Percentiles rank a stretch among this genome's conserved stretches.
These are phyloP conservation scores for Siphamia tubifer DNA, from an alignment of 2,113 vertebrate genomes.

Conservation along the genomic window DNA sequence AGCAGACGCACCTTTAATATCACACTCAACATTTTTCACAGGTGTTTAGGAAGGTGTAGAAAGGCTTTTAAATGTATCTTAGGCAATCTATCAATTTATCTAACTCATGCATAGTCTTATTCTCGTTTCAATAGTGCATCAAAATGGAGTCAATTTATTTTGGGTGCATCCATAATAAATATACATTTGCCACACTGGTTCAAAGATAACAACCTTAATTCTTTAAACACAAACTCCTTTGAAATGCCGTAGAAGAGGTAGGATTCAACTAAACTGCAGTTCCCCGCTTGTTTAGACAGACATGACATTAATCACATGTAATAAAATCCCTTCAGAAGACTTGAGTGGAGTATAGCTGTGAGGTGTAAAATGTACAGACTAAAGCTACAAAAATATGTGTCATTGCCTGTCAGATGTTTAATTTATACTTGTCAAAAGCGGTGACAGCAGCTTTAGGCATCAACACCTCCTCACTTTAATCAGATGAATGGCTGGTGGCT, in stretches of 20 bases:
- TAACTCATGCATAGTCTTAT: no score
- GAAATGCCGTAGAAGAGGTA: neutral
- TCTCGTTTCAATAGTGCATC: no score
- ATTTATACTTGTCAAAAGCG: slow-evolving; percentile 29
- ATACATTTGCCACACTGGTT: neutral
- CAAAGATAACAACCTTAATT: neutral
- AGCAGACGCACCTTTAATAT: neutral
- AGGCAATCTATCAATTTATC: neutral
- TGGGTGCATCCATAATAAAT: neutral
- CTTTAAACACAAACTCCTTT: neutral
- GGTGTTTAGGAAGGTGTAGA: neutral
- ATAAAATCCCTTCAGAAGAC: neutral
- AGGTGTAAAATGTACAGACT: neutral
- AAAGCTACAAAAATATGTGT: neutral
- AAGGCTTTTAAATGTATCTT: neutral
- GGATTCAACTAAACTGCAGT: no score
- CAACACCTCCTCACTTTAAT: slow-evolving; percentile 14
- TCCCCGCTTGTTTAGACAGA: neutral
- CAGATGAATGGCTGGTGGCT: slow-evolving; percentile 3
- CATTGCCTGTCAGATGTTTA: slow-evolving; percentile 6
- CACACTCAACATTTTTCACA: no score
- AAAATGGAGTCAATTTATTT: neutral
- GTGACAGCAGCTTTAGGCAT: slow-evolving; percentile 7
- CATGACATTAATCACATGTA: neutral
- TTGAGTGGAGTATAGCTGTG: neutral